Percentiles rank a stretch among this genome's conserved stretches.
Conservation (phyloP, 2,113 vertebrate species). For the Rhinichthys klamathensis region DNA sequence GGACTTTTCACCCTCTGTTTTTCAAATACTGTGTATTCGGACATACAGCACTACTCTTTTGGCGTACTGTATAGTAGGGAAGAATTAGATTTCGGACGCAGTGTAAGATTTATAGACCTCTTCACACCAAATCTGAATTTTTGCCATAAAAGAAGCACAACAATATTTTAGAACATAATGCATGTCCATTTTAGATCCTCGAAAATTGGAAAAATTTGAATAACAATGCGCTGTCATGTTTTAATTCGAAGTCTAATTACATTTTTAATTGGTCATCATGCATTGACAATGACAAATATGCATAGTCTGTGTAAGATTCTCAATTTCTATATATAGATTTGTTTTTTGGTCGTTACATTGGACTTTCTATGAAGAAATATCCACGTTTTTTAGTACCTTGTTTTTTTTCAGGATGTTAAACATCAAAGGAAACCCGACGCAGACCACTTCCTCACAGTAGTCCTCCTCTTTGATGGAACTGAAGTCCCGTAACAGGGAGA, state of each 20-base stretch:
- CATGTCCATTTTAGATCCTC: neutral
- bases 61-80: too few species aligned
- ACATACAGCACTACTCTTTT: too few species aligned
- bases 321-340: neutral
- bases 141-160: too few species aligned
- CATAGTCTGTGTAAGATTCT: neutral
- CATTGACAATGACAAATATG: neutral
- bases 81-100: too few species aligned
- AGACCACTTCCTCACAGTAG: constrained; percentile 89
- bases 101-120: neutral
- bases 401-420: constrained; percentile 88
- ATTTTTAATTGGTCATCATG: neutral
- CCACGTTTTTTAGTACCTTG: constrained; percentile 77
- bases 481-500: constrained; percentile 90
- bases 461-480: constrained; percentile 90
- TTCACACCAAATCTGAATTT: neutral
- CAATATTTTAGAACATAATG: neutral
- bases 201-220: neutral
- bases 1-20: too few species aligned
- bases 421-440: constrained; percentile 87
- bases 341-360: neutral
- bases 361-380: neutral
- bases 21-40: too few species aligned
- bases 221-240: neutral
- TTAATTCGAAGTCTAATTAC: neutral